A percentile compares a stretch with the other conserved stretches of the same genome.
phyloP scores from a whole-genome alignment of 2,797 vertebrate species.

The Urosaurus nigricauda region DNA sequence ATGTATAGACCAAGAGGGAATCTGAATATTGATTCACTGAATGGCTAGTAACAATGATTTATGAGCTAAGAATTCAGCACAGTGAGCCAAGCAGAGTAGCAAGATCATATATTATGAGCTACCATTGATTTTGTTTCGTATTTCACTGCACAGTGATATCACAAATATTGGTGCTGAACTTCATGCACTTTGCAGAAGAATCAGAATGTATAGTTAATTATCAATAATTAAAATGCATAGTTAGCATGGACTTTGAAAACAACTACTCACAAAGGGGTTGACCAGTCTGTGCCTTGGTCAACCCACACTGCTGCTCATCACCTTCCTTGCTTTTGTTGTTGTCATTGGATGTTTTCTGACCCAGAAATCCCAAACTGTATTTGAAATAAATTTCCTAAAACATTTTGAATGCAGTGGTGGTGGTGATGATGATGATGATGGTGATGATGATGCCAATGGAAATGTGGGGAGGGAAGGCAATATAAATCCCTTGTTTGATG shows the following conservation, averaged over 20 bases:
- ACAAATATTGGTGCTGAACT: constrained; percentile 67
- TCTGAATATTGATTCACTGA: constrained; percentile 91
- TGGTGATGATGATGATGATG: too few relatives aligned
- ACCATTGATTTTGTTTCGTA: constrained; percentile 77
- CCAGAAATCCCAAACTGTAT: neutral
- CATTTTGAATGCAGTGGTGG: neutral
- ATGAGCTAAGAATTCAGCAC: constrained; percentile 83
- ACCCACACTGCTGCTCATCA: neutral
- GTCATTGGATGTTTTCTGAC: neutral
- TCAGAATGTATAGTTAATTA: constrained; percentile 47
- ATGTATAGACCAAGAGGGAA: constrained; percentile 88
- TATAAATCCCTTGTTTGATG: neutral
- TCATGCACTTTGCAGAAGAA: constrained; percentile 16
- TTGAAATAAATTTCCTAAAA: neutral
- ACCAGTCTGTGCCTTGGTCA: neutral
- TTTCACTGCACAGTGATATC: constrained; percentile 71
- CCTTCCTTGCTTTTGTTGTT: neutral
- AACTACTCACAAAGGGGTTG: neutral
- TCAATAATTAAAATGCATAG: neutral
- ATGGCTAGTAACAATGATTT: constrained; percentile 91
- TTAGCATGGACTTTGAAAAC: constrained; percentile 19
- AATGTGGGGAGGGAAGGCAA: neutral
- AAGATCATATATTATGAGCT: constrained; percentile 74
- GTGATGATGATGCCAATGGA: neutral
- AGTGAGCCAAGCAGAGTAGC: constrained; percentile 78